Percentiles rank a stretch among this genome's conserved stretches.
Evolutionary conservation across 1,140 invertebrate genomes (phyloP).

Genomic region (Propsilocerus akamusi): DNA sequence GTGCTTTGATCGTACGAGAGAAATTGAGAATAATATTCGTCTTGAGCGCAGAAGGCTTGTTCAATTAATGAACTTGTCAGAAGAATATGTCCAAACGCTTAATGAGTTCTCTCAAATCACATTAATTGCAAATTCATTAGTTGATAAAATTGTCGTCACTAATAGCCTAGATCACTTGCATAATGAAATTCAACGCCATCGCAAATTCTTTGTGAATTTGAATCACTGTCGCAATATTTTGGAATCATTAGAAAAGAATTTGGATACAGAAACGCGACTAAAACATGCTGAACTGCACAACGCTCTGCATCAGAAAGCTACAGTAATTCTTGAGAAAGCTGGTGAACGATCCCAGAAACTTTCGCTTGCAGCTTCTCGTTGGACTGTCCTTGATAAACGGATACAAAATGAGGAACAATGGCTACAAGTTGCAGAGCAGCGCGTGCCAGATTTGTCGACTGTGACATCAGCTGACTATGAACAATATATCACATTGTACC

Average conservation of each 20-base stretch:
- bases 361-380: conserved; percentile 60
- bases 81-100: conserved; percentile 72
- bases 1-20: conserved; percentile 18
- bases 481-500: conserved; percentile 65
- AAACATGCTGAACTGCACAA: conserved; percentile 56
- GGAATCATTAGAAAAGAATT: conserved; percentile 64
- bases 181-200: conserved; percentile 73
- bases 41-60: conserved; percentile 52
- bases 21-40: conserved; percentile 42
- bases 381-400: conserved; percentile 60
- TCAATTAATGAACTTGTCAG: conserved; percentile 48
- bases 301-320: conserved; percentile 51
- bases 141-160: conserved; percentile 54
- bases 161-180: conserved; percentile 54
- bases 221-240: conserved; percentile 68
- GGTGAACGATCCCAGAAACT: conserved; percentile 59
- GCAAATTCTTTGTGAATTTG: conserved; percentile 72
- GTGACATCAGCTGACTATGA: conserved; percentile 64
- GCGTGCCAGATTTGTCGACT: conserved; percentile 55
- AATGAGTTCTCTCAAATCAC: conserved; percentile 71
- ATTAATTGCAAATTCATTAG: conserved; percentile 54
- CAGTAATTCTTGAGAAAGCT: conserved; percentile 53
- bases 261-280: conserved; percentile 55
- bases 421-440: conserved; percentile 59
- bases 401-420: conserved; percentile 64